These are phyloP conservation scores for Ceratoteleas bidentatus DNA, from an alignment of 1,140 invertebrate species.

Conservation along the genomic window DNA sequence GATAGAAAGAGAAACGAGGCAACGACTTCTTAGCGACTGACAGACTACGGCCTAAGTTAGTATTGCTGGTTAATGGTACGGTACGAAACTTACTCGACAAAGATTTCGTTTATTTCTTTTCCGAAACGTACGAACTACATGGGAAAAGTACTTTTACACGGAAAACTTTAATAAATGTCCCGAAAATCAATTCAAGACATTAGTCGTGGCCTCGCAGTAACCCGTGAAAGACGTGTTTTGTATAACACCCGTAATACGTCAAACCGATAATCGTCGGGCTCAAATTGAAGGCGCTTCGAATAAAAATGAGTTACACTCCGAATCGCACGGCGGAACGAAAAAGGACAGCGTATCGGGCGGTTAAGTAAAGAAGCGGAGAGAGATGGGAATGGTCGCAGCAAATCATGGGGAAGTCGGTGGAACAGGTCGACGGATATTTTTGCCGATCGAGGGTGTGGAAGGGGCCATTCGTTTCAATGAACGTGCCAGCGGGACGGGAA, in stretches of 20 bases:
- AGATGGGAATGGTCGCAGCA: slow-evolving; percentile 43
- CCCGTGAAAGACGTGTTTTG: background rate
- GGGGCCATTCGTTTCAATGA: slow-evolving; percentile 79
- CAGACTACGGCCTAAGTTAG: slow-evolving; percentile 69
- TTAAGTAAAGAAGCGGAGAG: slow-evolving; percentile 10
- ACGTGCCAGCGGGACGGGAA: slow-evolving; percentile 69
- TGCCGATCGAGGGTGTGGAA: slow-evolving; percentile 62
- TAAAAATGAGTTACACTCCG: slow-evolving; percentile 73
- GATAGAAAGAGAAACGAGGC: slow-evolving; percentile 57
- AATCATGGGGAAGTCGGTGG: slow-evolving; percentile 43
- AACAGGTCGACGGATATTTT: slow-evolving; percentile 33
- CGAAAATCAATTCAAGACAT: slow-evolving; percentile 40
- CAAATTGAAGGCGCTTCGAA: slow-evolving; percentile 68
- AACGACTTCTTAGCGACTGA: slow-evolving; percentile 61
- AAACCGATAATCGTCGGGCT: slow-evolving; percentile 2
- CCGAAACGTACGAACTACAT: slow-evolving; percentile 59
- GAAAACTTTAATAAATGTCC: slow-evolving; percentile 32
- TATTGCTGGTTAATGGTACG: slow-evolving; percentile 71
- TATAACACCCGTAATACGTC: background rate
- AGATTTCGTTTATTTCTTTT: slow-evolving; percentile 69
- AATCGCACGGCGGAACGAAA: slow-evolving; percentile 51
- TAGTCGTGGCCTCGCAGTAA: background rate
- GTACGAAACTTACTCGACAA: slow-evolving; percentile 61
- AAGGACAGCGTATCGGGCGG: slow-evolving; percentile 32
- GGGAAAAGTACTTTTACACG: slow-evolving; percentile 64